Percentiles rank a stretch among this genome's conserved stretches.
These are phyloP conservation scores for Heliconius nattereri DNA, from an alignment of 1,140 invertebrate genomes.

Conservation along the genomic window DNA sequence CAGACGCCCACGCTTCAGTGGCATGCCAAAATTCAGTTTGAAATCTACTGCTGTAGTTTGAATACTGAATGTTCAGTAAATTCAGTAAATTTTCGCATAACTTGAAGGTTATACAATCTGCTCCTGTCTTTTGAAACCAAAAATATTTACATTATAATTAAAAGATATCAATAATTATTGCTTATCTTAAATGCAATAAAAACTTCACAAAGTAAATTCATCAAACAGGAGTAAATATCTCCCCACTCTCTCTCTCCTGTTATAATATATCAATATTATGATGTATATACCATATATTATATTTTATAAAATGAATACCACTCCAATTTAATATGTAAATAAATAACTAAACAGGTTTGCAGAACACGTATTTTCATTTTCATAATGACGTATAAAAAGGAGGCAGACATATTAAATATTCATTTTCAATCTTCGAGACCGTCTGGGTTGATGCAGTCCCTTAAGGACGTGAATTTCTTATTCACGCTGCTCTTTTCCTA, in stretches of 20 bases:
- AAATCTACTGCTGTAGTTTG: neutral
- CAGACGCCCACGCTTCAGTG: constrained; percentile 3
- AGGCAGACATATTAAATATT: constrained; percentile 24
- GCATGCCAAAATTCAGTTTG: neutral
- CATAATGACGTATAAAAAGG: neutral
- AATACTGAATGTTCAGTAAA: neutral
- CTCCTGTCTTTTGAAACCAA: no score
- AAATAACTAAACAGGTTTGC: neutral
- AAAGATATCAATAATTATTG: no score
- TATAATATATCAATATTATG: no score
- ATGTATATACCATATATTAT: no score
- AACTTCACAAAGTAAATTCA: no score
- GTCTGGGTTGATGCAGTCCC: constrained; percentile 17
- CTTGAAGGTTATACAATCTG: no score
- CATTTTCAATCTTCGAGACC: constrained; percentile 28
- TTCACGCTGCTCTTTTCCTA: neutral
- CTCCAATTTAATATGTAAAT: neutral
- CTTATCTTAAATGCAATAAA: no score
- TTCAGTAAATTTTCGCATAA: neutral
- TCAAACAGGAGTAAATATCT: no score
- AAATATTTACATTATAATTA: no score
- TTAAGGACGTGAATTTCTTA: constrained; percentile 14
- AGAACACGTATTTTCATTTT: neutral
- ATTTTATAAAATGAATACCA: neutral
- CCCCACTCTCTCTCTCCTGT: no score